Percentiles rank a stretch among this genome's conserved stretches.
Conservation (phyloP, 2,113 vertebrate genomes). For the Chiloscyllium plagiosum region DNA sequence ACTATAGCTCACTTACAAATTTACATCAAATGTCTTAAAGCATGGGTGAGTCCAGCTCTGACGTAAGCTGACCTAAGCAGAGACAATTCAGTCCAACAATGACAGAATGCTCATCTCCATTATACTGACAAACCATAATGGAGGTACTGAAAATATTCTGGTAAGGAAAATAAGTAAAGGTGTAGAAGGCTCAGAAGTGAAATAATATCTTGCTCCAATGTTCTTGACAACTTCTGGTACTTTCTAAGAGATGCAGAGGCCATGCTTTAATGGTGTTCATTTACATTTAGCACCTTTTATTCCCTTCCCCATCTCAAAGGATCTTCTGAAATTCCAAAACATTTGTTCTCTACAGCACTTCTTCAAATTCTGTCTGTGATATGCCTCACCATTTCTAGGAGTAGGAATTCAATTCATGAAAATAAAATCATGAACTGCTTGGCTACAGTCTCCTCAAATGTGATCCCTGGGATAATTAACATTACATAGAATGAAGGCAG, state of each 20-base stretch:
- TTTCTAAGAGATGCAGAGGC: neutral
- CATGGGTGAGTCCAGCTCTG: neutral
- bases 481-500: neutral
- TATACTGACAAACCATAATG: neutral
- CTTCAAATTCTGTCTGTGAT: neutral
- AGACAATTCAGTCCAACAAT: neutral
- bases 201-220: neutral
- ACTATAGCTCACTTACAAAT: too few relatives aligned
- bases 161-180: neutral
- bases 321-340: neutral
- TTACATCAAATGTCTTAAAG: neutral
- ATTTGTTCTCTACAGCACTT: neutral
- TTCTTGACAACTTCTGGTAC: neutral
- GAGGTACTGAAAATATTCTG: neutral
- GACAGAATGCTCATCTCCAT: neutral
- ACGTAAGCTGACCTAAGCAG: neutral
- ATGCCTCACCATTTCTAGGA: neutral
- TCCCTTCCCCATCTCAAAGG: neutral
- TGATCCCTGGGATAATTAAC: neutral
- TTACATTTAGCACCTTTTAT: neutral
- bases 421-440: neutral
- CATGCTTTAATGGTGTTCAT: neutral
- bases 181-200: neutral
- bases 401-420: too few relatives aligned
- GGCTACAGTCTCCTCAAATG: neutral